These are phyloP conservation scores for Uria aalge DNA, from an alignment of 2,113 vertebrate genomes.

Conservation along the genomic window DNA sequence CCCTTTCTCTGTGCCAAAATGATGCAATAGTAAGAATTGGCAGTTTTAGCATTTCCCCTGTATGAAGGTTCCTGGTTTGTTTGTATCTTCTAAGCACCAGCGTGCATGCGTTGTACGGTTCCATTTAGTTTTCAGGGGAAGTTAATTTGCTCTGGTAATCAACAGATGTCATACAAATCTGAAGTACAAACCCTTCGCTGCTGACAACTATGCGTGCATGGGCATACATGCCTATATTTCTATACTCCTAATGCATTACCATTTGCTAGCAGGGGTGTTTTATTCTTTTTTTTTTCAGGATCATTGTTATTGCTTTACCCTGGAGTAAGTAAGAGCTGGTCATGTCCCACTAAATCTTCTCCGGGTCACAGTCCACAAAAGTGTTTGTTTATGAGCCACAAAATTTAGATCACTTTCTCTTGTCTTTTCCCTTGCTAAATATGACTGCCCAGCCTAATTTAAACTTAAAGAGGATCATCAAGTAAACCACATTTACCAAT, in stretches of 20 bases:
- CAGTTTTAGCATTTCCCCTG: background rate
- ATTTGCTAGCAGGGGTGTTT: background rate
- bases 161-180: background rate
- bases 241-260: background rate
- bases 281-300: background rate
- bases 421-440: background rate
- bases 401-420: background rate
- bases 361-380: background rate
- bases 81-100: background rate
- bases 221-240: background rate
- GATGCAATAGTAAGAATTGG: conserved; percentile 26
- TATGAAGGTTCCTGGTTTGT: background rate
- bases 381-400: background rate
- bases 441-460: background rate
- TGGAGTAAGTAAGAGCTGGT: background rate
- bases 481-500: background rate
- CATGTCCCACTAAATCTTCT: background rate
- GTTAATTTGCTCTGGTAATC: background rate
- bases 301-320: background rate
- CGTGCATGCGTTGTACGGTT: background rate
- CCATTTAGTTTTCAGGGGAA: background rate
- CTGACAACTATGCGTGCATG: background rate
- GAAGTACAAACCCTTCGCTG: background rate
- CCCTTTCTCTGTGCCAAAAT: background rate
- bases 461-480: background rate